Percentiles rank a stretch among this genome's conserved stretches.
Conservation (phyloP, 2,797 vertebrate species). For the Streptopelia turtur region DNA sequence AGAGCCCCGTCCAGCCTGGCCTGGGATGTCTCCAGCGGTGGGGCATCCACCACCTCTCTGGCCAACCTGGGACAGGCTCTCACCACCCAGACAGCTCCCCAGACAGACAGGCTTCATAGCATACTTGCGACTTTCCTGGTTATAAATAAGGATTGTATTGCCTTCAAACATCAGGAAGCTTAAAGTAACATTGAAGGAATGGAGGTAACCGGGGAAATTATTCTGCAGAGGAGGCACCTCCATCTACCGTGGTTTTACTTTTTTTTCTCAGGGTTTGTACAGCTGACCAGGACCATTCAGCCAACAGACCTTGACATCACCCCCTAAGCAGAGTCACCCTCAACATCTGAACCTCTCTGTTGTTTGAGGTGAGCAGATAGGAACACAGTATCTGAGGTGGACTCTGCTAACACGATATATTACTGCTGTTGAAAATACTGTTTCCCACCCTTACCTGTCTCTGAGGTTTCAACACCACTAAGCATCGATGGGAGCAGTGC, state of each 20-base stretch:
- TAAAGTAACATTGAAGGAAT: background rate
- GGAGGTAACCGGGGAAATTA: background rate
- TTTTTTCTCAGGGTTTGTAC: background rate
- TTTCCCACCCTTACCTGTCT: background rate
- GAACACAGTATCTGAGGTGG: background rate
- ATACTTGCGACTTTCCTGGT: background rate
- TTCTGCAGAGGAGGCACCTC: background rate
- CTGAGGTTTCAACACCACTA: background rate
- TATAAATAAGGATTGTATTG: accelerated
- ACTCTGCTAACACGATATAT: background rate
- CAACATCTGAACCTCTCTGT: background rate
- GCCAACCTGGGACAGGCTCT: too few relatives aligned
- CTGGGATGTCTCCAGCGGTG: too few relatives aligned
- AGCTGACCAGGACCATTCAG: background rate
- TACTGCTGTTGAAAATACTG: background rate
- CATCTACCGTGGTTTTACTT: accelerated
- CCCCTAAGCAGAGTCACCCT: background rate
- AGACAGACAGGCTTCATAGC: background rate
- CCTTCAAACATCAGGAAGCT: background rate
- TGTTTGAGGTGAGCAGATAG: background rate
- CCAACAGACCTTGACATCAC: background rate
- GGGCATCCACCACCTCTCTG: too few relatives aligned
- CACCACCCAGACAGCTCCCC: too few relatives aligned
- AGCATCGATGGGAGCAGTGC: accelerated
- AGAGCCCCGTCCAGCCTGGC: too few relatives aligned